phyloP scores from a whole-genome alignment of 2,797 vertebrate species.

The Paedocypris micromegethes region DNA sequence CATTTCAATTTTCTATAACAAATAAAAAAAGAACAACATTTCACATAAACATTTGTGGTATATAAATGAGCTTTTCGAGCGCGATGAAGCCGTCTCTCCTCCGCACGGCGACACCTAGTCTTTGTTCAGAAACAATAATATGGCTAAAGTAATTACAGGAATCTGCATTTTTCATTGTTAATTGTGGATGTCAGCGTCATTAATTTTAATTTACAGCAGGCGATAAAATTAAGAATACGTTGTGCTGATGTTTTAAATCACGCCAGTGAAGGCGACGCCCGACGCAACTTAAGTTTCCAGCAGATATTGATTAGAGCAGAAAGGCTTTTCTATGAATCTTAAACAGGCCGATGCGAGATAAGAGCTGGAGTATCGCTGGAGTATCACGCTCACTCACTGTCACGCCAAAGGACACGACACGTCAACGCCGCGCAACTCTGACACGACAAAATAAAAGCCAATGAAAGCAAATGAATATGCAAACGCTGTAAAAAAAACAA shows the following conservation, averaged over 20 bases:
- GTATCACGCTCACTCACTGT: constrained; percentile 74
- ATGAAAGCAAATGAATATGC: constrained; percentile 4
- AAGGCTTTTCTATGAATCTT: constrained; percentile 79
- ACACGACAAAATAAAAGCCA: constrained; percentile 18
- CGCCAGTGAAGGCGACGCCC: constrained; percentile 79
- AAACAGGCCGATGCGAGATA: constrained; percentile 74
- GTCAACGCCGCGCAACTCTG: constrained; percentile 24
- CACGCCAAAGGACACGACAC: constrained; percentile 46
- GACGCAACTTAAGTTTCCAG: constrained; percentile 80
- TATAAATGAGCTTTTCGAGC: constrained; percentile 58
- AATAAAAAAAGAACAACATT: constrained; percentile 75
- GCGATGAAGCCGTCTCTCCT: constrained; percentile 99
- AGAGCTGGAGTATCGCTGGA: constrained; percentile 76
- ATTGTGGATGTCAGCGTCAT: constrained; percentile 99
- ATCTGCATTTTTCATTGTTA: constrained; percentile 99
- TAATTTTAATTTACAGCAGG: constrained; percentile 99
- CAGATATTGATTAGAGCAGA: constrained; percentile 80
- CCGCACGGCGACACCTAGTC: constrained; percentile 89
- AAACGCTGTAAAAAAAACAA: constrained; percentile 1
- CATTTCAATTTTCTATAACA: constrained; percentile 90
- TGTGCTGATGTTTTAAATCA: constrained; percentile 99
- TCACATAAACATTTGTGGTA: no score
- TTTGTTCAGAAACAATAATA: constrained; percentile 95
- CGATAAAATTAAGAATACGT: constrained; percentile 99
- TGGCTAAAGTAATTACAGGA: constrained; percentile 99